Conservation (phyloP, 35 echinoderm and acorn worm species). For the Ophioderma brevispina region DNA sequence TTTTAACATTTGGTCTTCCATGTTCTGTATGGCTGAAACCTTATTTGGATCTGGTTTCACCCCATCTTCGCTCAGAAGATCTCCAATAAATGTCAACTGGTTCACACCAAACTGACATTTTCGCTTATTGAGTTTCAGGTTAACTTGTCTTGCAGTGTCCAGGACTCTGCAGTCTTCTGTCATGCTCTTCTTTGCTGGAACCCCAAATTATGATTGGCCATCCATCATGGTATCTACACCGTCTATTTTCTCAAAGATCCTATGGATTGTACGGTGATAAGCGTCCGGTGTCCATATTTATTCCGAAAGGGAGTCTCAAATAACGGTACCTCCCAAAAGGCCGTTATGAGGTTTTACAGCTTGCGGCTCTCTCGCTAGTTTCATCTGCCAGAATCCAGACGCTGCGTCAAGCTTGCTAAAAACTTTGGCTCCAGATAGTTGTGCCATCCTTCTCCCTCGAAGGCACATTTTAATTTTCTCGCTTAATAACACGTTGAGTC, state of each 20-base stretch:
- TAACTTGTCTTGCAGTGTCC: slow-evolving; percentile 16
- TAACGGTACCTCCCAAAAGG: slow-evolving; percentile 59
- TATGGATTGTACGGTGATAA: slow-evolving; percentile 37
- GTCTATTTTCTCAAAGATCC: slow-evolving; percentile 43
- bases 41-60: slow-evolving; percentile 70
- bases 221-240: slow-evolving; percentile 60
- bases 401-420: too few relatives aligned
- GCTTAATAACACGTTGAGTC: slow-evolving; percentile 30
- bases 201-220: slow-evolving; percentile 61
- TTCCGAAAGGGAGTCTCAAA: slow-evolving; percentile 31
- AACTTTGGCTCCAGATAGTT: too few relatives aligned
- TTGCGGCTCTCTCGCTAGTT: too few relatives aligned
- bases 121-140: slow-evolving; percentile 44
- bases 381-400: too few relatives aligned
- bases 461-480: slow-evolving; percentile 58
- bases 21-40: slow-evolving; percentile 4
- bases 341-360: slow-evolving; percentile 47
- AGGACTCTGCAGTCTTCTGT: slow-evolving; percentile 43
- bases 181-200: slow-evolving; percentile 42
- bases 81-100: slow-evolving; percentile 11
- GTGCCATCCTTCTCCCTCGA: slow-evolving; percentile 42
- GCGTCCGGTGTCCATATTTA: slow-evolving; percentile 47
- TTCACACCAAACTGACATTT: slow-evolving; percentile 40
- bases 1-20: background rate
- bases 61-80: slow-evolving; percentile 8